phyloP scores from a whole-genome alignment of 92 coral and sea anemone genomes.

The Hydrozoanthus gracilis region DNA sequence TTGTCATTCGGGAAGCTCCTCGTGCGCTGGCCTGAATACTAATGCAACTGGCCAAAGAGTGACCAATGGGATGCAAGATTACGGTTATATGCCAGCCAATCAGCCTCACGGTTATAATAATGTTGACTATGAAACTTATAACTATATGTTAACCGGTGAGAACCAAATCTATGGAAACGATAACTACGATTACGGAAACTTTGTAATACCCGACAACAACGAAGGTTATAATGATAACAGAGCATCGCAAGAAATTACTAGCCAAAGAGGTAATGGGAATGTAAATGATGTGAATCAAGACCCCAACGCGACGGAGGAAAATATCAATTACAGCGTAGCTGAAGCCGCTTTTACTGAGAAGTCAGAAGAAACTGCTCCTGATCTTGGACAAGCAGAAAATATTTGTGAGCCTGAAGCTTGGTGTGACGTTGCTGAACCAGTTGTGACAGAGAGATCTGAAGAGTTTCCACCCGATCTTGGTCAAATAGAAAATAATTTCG shows the following conservation, averaged over 20 bases:
- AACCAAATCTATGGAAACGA: neutral
- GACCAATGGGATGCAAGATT: neutral
- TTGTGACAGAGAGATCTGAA: neutral
- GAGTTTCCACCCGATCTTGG: neutral
- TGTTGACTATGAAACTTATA: neutral
- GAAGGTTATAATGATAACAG: neutral
- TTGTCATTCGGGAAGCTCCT: neutral
- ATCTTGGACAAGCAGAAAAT: neutral
- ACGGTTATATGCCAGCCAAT: neutral
- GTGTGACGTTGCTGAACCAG: neutral
- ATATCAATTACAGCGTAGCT: neutral
- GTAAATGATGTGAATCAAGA: neutral
- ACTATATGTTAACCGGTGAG: neutral
- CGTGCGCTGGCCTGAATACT: neutral
- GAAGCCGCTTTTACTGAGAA: no score
- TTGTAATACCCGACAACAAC: neutral
- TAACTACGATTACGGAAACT: neutral
- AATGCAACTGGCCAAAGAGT: neutral
- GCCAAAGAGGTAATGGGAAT: neutral
- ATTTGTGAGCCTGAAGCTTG: no score
- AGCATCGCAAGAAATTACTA: neutral
- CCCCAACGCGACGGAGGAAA: neutral
- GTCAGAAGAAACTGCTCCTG: neutral
- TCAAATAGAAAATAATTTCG: neutral
- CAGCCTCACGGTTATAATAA: neutral